Percentiles rank a stretch among this genome's conserved stretches.
Conservation (phyloP, 64 coral and sea anemone species). For the Platygyra sinensis region DNA sequence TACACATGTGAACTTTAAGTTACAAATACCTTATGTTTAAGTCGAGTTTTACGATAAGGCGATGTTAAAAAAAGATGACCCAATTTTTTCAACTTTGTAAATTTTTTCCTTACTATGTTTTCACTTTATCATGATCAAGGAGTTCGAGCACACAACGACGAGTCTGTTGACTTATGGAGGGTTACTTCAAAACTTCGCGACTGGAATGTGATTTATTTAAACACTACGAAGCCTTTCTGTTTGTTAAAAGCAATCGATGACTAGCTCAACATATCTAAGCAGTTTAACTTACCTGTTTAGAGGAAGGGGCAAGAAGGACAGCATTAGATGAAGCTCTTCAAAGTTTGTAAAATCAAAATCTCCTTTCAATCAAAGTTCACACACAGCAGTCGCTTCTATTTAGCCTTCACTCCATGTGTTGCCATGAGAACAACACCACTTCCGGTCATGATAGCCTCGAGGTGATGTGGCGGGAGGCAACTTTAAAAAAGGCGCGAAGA, state of each 20-base stretch:
- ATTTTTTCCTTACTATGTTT: too few relatives aligned
- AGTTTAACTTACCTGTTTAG: not conserved
- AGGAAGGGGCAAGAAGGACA: not conserved
- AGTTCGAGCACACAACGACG: not conserved
- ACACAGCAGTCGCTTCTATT: not conserved
- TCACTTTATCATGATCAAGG: too few relatives aligned
- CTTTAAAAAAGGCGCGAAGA: conserved; percentile 62
- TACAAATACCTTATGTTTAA: too few relatives aligned
- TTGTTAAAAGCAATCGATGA: not conserved
- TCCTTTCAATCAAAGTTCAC: not conserved
- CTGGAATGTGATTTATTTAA: not conserved
- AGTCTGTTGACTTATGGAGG: too few relatives aligned
- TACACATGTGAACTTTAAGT: too few relatives aligned
- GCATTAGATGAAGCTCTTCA: not conserved
- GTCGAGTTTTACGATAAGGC: too few relatives aligned
- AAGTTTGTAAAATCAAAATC: not conserved
- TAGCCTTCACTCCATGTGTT: not conserved
- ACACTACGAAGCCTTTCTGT: too few relatives aligned
- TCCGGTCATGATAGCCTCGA: not conserved
- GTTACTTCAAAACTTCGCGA: not conserved
- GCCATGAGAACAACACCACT: not conserved
- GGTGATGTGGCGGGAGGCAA: not conserved
- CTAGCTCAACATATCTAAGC: not conserved
- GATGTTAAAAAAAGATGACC: too few relatives aligned
- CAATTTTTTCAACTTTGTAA: too few relatives aligned